Evolutionary conservation across 2,113 vertebrate species (phyloP).

Genomic region (Rhabdornis inornatus): DNA sequence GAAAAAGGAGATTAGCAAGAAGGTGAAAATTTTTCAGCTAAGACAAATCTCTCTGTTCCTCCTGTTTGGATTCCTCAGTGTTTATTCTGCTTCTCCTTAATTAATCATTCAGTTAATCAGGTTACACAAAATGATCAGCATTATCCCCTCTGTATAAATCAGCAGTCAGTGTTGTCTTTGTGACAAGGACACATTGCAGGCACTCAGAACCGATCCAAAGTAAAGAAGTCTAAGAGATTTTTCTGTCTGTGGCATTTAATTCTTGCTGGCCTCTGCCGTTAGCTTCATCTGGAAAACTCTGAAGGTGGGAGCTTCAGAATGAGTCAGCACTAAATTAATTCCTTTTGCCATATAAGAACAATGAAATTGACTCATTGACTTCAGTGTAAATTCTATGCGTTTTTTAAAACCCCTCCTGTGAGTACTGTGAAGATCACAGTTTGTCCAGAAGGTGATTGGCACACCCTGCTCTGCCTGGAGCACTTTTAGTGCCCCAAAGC

Average conservation of each 20-base stretch:
- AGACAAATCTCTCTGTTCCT: not conserved
- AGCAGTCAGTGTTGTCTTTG: not conserved
- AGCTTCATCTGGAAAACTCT: not conserved
- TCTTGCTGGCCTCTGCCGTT: not conserved
- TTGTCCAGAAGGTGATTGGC: not conserved
- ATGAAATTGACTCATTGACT: not conserved
- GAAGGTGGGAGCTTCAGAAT: not conserved
- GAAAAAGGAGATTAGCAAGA: not conserved
- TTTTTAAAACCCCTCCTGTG: not conserved
- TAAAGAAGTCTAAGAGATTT: not conserved
- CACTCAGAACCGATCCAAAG: not conserved
- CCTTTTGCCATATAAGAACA: not conserved
- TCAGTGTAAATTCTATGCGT: not conserved
- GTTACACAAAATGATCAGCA: not conserved
- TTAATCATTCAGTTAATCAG: not conserved
- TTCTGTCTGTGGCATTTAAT: not conserved
- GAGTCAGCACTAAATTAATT: not conserved
- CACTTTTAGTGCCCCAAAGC: not conserved
- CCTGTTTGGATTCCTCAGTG: not conserved
- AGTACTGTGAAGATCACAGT: not conserved
- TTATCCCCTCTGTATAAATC: not conserved
- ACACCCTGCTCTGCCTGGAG: not conserved
- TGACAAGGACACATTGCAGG: not conserved
- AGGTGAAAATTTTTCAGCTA: not conserved
- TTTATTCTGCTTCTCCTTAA: not conserved